Percentiles rank a stretch among this genome's conserved stretches.
Evolutionary conservation across 2,113 vertebrate genomes (phyloP).

Genomic region (Tachycineta bicolor): DNA sequence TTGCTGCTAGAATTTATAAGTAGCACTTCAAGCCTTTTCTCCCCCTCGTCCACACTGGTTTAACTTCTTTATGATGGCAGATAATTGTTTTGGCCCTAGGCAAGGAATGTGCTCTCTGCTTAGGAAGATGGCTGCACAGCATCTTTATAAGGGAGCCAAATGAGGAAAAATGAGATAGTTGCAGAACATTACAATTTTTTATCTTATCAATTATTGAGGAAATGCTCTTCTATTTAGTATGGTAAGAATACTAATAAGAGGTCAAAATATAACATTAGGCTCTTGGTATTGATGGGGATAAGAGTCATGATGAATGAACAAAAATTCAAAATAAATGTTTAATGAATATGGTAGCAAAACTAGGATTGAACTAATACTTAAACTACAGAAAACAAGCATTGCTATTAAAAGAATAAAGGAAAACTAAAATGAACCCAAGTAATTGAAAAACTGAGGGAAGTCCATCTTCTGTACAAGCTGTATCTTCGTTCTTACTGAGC

Average conservation of each 20-base stretch:
- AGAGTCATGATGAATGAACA: neutral
- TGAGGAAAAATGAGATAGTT: conserved; percentile 56
- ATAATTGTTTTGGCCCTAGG: conserved; percentile 74
- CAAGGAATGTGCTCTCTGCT: conserved; percentile 67
- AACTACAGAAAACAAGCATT: neutral
- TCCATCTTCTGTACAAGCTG: neutral
- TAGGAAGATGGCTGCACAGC: conserved; percentile 45
- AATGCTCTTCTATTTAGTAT: conserved; percentile 8
- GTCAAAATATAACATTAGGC: neutral
- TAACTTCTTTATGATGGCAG: conserved; percentile 69
- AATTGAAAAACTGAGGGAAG: neutral
- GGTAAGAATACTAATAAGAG: conserved; percentile 41
- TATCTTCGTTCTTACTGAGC: neutral
- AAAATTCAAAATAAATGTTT: neutral
- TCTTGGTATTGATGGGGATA: neutral
- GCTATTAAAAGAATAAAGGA: conserved; percentile 8
- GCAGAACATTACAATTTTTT: conserved; percentile 62
- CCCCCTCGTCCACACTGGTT: neutral
- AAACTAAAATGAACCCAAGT: neutral
- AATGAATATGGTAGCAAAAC: neutral
- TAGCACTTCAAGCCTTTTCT: conserved; percentile 52
- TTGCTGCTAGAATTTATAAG: conserved; percentile 49
- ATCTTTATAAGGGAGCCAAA: conserved; percentile 43
- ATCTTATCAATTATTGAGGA: conserved; percentile 71
- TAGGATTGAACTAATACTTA: neutral